These are phyloP conservation scores for Anthopleura xanthogrammica DNA, from an alignment of 92 coral and sea anemone genomes.

Conservation along the genomic window DNA sequence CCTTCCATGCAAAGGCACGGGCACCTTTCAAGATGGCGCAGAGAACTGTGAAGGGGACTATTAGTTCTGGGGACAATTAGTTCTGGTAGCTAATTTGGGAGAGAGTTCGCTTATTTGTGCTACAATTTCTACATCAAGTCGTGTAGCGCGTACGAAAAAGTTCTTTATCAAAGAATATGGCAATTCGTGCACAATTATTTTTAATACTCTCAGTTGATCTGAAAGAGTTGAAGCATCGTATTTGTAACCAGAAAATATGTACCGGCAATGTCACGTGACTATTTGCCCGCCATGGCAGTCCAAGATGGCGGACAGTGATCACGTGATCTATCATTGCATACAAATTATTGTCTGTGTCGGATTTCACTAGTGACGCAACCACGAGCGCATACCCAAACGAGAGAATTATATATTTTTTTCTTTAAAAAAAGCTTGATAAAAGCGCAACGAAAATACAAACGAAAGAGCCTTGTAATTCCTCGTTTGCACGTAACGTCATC, in stretches of 20 bases:
- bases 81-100: too few relatives aligned
- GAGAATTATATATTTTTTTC: too few relatives aligned
- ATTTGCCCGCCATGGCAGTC: not conserved
- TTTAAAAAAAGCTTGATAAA: too few relatives aligned
- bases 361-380: too few relatives aligned
- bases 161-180: not conserved
- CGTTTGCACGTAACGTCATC: too few relatives aligned
- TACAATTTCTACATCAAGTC: not conserved
- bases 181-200: not conserved
- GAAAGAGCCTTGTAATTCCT: too few relatives aligned
- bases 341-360: not conserved
- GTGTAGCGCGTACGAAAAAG: not conserved
- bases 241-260: not conserved
- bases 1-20: too few relatives aligned
- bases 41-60: too few relatives aligned
- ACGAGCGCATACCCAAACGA: too few relatives aligned
- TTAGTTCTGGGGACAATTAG: too few relatives aligned
- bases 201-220: constrained; percentile 9
- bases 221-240: not conserved
- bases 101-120: not conserved
- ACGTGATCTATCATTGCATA: not conserved
- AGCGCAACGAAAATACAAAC: too few relatives aligned
- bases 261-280: not conserved
- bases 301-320: not conserved
- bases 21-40: too few relatives aligned